Conservation (phyloP, 2,113 vertebrate genomes). For the Passer montanus region DNA sequence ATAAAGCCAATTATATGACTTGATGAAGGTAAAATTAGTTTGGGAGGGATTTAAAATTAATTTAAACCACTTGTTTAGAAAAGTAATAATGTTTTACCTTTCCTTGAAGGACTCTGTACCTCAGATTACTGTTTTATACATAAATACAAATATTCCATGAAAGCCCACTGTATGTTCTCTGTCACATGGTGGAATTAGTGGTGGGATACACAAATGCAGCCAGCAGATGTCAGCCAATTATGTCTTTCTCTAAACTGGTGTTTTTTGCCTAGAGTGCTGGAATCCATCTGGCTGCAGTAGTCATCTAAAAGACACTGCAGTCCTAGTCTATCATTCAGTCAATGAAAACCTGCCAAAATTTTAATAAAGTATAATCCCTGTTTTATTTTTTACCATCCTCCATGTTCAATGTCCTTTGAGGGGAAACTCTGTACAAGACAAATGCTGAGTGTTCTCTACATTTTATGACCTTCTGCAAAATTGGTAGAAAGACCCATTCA, state of each 20-base stretch:
- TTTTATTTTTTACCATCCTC: not conserved
- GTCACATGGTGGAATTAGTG: not conserved
- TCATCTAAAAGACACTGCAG: not conserved
- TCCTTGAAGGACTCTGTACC: not conserved
- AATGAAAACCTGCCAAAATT: not conserved
- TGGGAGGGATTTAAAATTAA: not conserved
- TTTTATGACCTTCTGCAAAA: not conserved
- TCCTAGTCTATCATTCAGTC: not conserved
- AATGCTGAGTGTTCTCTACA: not conserved
- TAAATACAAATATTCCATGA: not conserved
- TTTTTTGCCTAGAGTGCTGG: not conserved
- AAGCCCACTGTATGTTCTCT: not conserved
- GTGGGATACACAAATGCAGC: not conserved
- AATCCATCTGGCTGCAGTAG: not conserved
- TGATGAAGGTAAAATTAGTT: conserved; percentile 31
- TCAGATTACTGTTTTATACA: not conserved
- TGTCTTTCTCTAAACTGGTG: not conserved
- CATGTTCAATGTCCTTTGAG: not conserved
- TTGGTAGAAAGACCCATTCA: not conserved
- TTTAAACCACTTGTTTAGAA: conserved; percentile 20
- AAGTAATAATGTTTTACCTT: not conserved
- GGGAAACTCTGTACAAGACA: not conserved
- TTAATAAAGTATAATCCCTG: not conserved
- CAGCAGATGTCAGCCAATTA: conserved; percentile 52
- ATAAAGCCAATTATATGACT: conserved; percentile 47